Evolutionary conservation across 37 sponge, comb jelly and placozoan genomes (phyloP), one percentile per base, ranked within the genome.

Genomic region (Axinella damicornis): DNA sequence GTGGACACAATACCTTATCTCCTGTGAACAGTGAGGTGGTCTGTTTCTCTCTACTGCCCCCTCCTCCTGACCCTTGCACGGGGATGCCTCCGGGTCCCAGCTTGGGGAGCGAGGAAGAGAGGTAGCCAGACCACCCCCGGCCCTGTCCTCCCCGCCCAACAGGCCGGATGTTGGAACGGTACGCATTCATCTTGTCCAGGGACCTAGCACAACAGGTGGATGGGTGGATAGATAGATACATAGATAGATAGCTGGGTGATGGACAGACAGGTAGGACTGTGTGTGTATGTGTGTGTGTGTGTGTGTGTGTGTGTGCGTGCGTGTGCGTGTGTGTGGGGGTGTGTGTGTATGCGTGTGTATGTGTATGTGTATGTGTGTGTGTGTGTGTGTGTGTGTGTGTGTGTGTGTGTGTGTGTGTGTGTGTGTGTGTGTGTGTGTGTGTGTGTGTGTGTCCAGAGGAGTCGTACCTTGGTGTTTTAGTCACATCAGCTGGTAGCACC

Each of bases 91-190:
- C 36, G 53, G 71, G 41, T 27, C 58, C 39, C 5, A 62, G 33
- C 62, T 69, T 78, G 57, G 85, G 68, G 61, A 70, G 39, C n/a
- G 81, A 69, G 31, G 86, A 71, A 20, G 86, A 77, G 53, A 75
- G 85, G 77, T 65, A 75, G 53, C 70, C 34, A 39, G 30, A 31
- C 66, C 86, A 73, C 9, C 46, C 46, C 36, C 59, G 78, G 36
- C 31, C 22, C 31, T 36, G 54, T 1, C 71, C 72, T 58, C 30
- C 33, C 61, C 53, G 20, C 69, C 25, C 27, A 15, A 20, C 21
- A 12, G 76, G 77, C 11, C 56, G 36, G 27, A 81, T 70, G 15
- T 53, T 71, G 25, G 82, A 71, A n/a, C 52, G 37, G 52, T 82
- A 82, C 31, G 34, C 20, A 5, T 73, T 73, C 58, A 84, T 65